Conservation (phyloP, 2,113 vertebrate species). For the Macrotus californicus region DNA sequence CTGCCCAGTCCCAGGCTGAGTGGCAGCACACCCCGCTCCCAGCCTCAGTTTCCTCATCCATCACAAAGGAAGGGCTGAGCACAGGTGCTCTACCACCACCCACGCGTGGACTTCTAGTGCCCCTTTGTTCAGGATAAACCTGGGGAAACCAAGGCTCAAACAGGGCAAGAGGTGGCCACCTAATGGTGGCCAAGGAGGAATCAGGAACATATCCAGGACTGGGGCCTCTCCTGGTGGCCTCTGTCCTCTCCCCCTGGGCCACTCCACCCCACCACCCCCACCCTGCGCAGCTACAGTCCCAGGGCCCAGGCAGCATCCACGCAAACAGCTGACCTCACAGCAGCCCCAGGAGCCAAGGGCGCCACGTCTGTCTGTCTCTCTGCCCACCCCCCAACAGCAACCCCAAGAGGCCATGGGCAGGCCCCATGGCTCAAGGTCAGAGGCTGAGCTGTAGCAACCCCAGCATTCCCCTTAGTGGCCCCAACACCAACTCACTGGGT, state of each 20-base stretch:
- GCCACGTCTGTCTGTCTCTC: too few relatives aligned
- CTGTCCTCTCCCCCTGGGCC: background rate
- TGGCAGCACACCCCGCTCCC: background rate
- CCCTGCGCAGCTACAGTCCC: rapidly evolving
- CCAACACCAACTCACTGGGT: background rate
- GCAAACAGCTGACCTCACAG: rapidly evolving
- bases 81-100: rapidly evolving
- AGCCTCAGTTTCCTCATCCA: background rate
- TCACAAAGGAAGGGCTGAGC: background rate
- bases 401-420: background rate
- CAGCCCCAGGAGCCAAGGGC: background rate
- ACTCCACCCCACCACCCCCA: rapidly evolving
- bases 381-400: background rate
- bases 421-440: background rate
- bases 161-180: background rate
- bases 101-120: rapidly evolving
- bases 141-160: background rate
- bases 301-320: background rate
- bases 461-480: background rate
- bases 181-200: background rate
- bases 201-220: background rate
- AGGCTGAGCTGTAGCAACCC: background rate
- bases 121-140: background rate
- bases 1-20: rapidly evolving
- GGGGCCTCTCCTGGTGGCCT: background rate